phyloP scores from a whole-genome alignment of 1,140 invertebrate genomes.

The Rhynchophorus ferrugineus region DNA sequence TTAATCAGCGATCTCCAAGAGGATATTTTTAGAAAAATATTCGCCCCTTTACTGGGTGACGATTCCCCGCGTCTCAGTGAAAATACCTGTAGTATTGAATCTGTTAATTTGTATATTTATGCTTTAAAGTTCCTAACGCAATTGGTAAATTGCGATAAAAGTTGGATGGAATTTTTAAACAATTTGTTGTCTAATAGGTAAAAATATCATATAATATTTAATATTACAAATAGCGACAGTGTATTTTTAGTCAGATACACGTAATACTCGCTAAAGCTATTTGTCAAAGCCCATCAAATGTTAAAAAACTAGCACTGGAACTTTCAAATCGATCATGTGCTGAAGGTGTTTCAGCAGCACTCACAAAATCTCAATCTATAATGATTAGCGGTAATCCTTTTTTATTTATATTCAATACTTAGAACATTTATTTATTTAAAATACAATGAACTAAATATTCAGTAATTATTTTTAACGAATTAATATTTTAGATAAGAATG shows the following conservation, averaged over 20 bases:
- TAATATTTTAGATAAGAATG: not conserved
- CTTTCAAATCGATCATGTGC: conserved; percentile 43
- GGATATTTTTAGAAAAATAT: conserved; percentile 24
- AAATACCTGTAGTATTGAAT: conserved; percentile 21
- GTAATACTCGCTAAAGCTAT: conserved; percentile 47
- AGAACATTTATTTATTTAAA: not conserved
- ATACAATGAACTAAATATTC: not conserved
- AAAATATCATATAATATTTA: not conserved
- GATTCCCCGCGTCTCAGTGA: conserved; percentile 18
- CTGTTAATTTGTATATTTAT: conserved; percentile 40
- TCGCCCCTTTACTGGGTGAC: conserved; percentile 24
- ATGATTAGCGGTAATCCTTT: conserved; percentile 8
- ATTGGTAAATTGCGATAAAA: conserved; percentile 40
- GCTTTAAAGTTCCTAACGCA: conserved; percentile 43
- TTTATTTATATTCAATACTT: not conserved
- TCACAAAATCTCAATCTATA: conserved; percentile 44
- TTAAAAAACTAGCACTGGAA: conserved; percentile 45
- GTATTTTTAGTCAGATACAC: conserved; percentile 40
- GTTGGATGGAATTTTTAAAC: conserved; percentile 36
- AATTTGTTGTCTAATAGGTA: conserved; percentile 14
- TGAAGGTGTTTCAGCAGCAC: conserved; percentile 41
- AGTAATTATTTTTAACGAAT: too few relatives aligned
- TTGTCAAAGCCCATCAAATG: conserved; percentile 41
- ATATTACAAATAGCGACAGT: not conserved
- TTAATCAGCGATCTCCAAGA: conserved; percentile 23